These are phyloP conservation scores for Forbesichthys agassizii DNA, from an alignment of 2,113 vertebrate species.

Conservation along the genomic window DNA sequence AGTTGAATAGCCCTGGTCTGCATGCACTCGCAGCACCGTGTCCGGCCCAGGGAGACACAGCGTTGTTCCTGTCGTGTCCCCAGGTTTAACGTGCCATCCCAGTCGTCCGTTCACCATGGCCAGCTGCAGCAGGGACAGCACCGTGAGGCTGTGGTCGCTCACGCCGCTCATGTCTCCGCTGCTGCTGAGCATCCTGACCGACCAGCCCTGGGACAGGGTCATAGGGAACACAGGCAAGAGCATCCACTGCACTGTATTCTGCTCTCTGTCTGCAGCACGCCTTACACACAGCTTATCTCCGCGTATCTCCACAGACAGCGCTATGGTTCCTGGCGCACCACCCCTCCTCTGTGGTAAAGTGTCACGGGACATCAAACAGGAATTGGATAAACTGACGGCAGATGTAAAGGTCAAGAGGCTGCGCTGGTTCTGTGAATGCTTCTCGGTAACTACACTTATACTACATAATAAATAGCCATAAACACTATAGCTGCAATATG, in stretches of 20 bases:
- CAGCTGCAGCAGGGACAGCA: slow-evolving; percentile 96
- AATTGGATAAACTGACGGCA: slow-evolving; percentile 85
- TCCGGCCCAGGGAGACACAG: too few species aligned
- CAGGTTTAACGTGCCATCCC: slow-evolving; percentile 93
- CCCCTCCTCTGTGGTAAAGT: slow-evolving; percentile 94
- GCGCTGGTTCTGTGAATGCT: slow-evolving; percentile 93
- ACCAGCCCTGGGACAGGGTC: slow-evolving; percentile 90
- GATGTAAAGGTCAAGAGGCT: slow-evolving; percentile 84
- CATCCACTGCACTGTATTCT: neutral
- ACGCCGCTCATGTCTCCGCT: slow-evolving; percentile 87
- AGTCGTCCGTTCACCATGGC: slow-evolving; percentile 94
- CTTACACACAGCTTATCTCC: neutral
- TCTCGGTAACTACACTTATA: slow-evolving; percentile 82
- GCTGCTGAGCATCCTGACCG: slow-evolving; percentile 86
- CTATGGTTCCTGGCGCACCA: slow-evolving; percentile 81
- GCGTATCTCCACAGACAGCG: slow-evolving; percentile 78
- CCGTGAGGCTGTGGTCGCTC: slow-evolving; percentile 95
- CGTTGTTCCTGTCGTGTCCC: neutral
- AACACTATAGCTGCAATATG: neutral
- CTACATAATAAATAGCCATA: neutral
- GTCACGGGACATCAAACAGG: slow-evolving; percentile 91
- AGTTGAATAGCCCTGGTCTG: too few species aligned
- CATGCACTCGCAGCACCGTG: too few species aligned
- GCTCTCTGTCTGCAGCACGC: neutral
- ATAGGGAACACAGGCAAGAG: slow-evolving; percentile 87